Evolutionary conservation across 2,113 vertebrate genomes (phyloP).

Genomic region (Erythrocercus mccallii): DNA sequence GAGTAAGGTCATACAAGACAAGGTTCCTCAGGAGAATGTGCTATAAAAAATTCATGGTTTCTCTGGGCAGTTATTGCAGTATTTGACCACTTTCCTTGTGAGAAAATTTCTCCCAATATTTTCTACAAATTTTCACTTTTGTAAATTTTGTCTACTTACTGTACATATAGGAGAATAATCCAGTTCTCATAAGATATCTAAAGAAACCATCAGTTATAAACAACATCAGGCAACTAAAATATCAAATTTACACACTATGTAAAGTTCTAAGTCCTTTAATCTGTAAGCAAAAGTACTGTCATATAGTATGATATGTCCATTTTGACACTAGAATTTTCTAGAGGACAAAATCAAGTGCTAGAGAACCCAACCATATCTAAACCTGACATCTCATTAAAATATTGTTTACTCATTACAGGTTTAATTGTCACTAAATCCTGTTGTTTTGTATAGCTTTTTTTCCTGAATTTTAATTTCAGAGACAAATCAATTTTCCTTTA

Average conservation of each 20-base stretch:
- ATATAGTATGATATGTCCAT: neutral
- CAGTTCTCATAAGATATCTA: neutral
- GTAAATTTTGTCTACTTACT: neutral
- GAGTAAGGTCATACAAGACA: neutral
- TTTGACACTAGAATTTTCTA: neutral
- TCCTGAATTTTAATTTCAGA: neutral
- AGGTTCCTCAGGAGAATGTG: neutral
- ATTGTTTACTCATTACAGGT: neutral
- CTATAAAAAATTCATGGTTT: neutral
- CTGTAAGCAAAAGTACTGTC: neutral
- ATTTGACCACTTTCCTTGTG: neutral
- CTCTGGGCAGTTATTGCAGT: neutral
- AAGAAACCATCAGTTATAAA: neutral
- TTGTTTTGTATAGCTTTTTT: neutral
- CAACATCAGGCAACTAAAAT: neutral
- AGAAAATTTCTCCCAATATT: neutral
- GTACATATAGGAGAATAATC: neutral
- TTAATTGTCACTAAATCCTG: neutral
- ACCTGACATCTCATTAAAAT: neutral
- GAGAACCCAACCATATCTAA: neutral
- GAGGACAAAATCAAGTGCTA: neutral
- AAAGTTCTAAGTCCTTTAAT: neutral
- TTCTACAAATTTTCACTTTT: neutral
- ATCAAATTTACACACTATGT: neutral
- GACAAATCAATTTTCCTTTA: neutral